Percentiles rank a stretch among this genome's conserved stretches.
phyloP scores from a whole-genome alignment of 2,113 vertebrate genomes.

The Rhipidura dahli region DNA sequence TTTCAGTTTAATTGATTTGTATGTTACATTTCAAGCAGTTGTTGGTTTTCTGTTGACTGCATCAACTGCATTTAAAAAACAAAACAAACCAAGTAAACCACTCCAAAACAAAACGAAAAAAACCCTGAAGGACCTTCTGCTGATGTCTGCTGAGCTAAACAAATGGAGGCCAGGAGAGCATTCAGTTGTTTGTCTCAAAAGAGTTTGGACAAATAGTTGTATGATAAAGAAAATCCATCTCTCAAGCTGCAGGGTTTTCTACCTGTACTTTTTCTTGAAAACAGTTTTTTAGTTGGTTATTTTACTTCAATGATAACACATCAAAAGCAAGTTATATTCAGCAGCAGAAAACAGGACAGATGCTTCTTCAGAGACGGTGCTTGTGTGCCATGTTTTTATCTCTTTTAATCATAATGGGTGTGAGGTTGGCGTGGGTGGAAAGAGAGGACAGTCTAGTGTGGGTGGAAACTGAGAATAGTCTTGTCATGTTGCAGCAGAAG shows the following conservation, averaged over 20 bases:
- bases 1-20: background rate
- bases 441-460: constrained; percentile 67
- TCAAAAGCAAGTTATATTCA: constrained; percentile 44
- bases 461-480: constrained; percentile 68
- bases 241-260: background rate
- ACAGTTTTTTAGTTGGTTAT: constrained; percentile 16
- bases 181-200: background rate
- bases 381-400: constrained; percentile 60
- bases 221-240: background rate
- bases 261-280: background rate
- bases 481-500: constrained; percentile 62
- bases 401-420: constrained; percentile 72
- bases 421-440: constrained; percentile 70
- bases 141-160: background rate
- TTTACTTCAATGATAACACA: constrained; percentile 38
- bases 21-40: background rate
- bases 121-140: background rate
- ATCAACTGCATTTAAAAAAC: background rate
- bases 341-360: constrained; percentile 68
- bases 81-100: background rate
- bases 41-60: background rate
- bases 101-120: background rate
- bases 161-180: rapidly evolving
- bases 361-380: constrained; percentile 58
- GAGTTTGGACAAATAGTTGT: background rate